A percentile compares a stretch with the other conserved stretches of the same genome.
These are phyloP conservation scores for Cylindroiulus punctatus DNA, from an alignment of 2,888 invertebrate genomes.

Conservation along the genomic window DNA sequence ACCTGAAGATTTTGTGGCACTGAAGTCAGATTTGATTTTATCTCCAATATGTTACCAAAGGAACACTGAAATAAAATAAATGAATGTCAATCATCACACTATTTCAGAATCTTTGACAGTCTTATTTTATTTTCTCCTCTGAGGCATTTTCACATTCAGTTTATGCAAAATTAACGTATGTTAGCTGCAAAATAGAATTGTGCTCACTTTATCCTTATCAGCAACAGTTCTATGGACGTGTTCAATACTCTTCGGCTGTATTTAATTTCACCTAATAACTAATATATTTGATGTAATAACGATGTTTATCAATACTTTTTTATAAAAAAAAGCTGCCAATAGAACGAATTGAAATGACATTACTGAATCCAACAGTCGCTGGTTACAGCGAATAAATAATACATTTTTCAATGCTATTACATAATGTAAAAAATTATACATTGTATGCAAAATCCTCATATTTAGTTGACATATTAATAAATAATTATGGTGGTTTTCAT, in stretches of 20 bases:
- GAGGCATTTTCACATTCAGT: slow-evolving; percentile 3
- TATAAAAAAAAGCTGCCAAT: slow-evolving; percentile 37
- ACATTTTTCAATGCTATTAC: slow-evolving; percentile 13
- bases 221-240: background rate
- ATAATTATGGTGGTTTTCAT: slow-evolving; percentile 1
- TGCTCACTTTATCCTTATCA: slow-evolving; percentile 4
- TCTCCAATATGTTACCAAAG: too few relatives aligned
- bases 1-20: too few relatives aligned
- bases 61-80: background rate
- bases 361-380: background rate
- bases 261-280: background rate
- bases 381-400: slow-evolving; percentile 1
- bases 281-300: background rate
- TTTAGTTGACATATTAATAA: slow-evolving; percentile 1
- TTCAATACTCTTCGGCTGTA: background rate
- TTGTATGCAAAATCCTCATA: slow-evolving; percentile 15
- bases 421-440: background rate
- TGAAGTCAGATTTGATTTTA: too few relatives aligned
- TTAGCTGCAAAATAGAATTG: background rate
- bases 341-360: slow-evolving; percentile 25
- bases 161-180: slow-evolving; percentile 12
- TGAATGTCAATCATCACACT: background rate
- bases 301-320: slow-evolving; percentile 29
- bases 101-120: background rate
- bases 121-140: slow-evolving; percentile 17